phyloP scores from a whole-genome alignment of 2,888 invertebrate genomes.

The Diarsia mendica region DNA sequence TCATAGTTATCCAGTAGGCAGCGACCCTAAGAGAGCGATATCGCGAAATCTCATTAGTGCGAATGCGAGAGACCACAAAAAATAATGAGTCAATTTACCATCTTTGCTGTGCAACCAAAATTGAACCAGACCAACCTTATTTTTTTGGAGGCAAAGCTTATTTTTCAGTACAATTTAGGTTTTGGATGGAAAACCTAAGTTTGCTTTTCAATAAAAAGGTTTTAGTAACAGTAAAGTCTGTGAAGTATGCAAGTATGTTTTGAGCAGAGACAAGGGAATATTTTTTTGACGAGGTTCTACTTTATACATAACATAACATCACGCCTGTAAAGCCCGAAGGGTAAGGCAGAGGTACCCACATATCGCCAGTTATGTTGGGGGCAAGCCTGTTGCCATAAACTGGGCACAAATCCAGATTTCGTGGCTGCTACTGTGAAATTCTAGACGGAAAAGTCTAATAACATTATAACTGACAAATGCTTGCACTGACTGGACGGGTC shows the following conservation, averaged over 20 bases:
- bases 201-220: slow-evolving; percentile 64
- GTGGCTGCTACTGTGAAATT: too few relatives aligned
- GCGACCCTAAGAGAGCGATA: slow-evolving; percentile 63
- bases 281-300: slow-evolving; percentile 29
- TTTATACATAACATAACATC: too few relatives aligned
- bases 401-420: too few relatives aligned
- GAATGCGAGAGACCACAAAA: slow-evolving; percentile 80
- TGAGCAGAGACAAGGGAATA: slow-evolving; percentile 36
- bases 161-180: background rate
- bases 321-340: too few relatives aligned
- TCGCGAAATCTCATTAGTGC: slow-evolving; percentile 82
- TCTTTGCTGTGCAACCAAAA: slow-evolving; percentile 11
- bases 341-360: too few relatives aligned
- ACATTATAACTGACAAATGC: too few relatives aligned
- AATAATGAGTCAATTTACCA: slow-evolving; percentile 78
- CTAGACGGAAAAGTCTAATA: too few relatives aligned
- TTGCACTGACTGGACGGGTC: too few relatives aligned
- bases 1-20: slow-evolving; percentile 36
- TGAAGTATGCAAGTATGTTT: slow-evolving; percentile 49
- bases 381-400: too few relatives aligned
- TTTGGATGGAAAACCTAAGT: slow-evolving; percentile 15
- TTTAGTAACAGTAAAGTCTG: slow-evolving; percentile 48
- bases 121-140: slow-evolving; percentile 42
- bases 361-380: too few relatives aligned
- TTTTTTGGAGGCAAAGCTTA: slow-evolving; percentile 1